Percentiles rank a stretch among this genome's conserved stretches.
Conservation (phyloP, 2,888 invertebrate species). For the Sympetrum striolatum region DNA sequence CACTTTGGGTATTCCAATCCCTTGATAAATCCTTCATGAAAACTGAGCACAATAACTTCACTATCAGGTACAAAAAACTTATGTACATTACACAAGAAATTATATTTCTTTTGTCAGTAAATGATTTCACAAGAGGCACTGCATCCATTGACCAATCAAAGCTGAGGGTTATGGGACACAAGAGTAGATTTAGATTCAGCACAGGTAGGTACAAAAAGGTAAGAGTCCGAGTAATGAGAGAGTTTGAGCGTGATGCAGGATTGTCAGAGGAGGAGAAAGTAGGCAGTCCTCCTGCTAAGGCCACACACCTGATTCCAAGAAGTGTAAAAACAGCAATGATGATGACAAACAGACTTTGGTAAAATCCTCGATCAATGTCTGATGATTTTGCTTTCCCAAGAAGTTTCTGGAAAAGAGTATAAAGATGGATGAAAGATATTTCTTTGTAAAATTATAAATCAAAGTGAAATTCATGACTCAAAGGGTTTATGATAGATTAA, state of each 20-base stretch:
- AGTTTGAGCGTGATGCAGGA: slow-evolving; percentile 61
- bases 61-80: background rate
- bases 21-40: background rate
- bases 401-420: background rate
- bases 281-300: slow-evolving; percentile 59
- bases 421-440: background rate
- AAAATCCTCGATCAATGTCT: background rate
- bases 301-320: slow-evolving; percentile 56
- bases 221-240: slow-evolving; percentile 57
- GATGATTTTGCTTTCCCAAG: background rate
- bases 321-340: slow-evolving; percentile 50
- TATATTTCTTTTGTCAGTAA: slow-evolving; percentile 59
- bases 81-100: slow-evolving; percentile 57
- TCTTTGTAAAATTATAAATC: background rate
- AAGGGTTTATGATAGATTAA: no score
- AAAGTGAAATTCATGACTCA: background rate
- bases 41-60: background rate
- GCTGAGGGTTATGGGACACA: slow-evolving; percentile 87
- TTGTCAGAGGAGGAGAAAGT: slow-evolving; percentile 63
- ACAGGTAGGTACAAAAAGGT: slow-evolving; percentile 61
- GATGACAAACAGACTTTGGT: background rate
- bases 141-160: slow-evolving; percentile 99
- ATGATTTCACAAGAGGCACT: slow-evolving; percentile 69
- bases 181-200: slow-evolving; percentile 60
- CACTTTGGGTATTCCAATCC: background rate